These are phyloP conservation scores for Channa striata DNA, from an alignment of 2,797 vertebrate genomes.

Conservation along the genomic window DNA sequence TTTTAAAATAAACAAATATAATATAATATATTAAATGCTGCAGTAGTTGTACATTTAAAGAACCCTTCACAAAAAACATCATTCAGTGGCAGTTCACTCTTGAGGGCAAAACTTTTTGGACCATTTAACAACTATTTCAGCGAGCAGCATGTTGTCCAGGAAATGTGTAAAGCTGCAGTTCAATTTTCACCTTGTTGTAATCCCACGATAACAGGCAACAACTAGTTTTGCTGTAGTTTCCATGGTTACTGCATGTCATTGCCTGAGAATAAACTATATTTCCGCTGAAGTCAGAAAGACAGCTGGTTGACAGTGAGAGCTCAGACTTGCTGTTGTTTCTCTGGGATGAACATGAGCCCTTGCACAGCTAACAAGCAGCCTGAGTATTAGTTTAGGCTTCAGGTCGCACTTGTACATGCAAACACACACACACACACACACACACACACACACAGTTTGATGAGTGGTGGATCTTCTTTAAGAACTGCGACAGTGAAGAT, in stretches of 20 bases:
- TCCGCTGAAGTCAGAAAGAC: neutral
- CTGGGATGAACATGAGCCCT: constrained; percentile 5
- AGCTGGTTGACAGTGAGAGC: neutral
- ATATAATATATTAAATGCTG: no score
- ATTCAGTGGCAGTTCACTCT: no score
- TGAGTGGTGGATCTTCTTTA: constrained; percentile 50
- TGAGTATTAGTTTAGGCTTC: constrained; percentile 12
- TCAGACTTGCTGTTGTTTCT: constrained; percentile 6
- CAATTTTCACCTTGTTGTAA: neutral
- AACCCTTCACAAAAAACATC: no score
- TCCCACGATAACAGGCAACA: neutral
- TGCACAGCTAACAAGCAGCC: neutral
- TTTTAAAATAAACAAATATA: no score
- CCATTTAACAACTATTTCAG: no score
- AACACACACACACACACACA: constrained; percentile 7
- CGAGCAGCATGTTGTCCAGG: neutral
- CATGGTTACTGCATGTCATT: neutral
- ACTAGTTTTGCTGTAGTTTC: neutral
- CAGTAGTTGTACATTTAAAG: no score
- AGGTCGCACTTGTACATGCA: neutral
- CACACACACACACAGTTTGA: constrained; percentile 48
- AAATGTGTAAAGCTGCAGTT: neutral
- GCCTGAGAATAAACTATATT: neutral
- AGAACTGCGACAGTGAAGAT: constrained; percentile 49
- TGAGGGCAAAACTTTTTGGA: no score